Percentiles rank a stretch among this genome's conserved stretches.
Conservation (phyloP, 1,140 invertebrate genomes). For the Caerostris darwini region DNA sequence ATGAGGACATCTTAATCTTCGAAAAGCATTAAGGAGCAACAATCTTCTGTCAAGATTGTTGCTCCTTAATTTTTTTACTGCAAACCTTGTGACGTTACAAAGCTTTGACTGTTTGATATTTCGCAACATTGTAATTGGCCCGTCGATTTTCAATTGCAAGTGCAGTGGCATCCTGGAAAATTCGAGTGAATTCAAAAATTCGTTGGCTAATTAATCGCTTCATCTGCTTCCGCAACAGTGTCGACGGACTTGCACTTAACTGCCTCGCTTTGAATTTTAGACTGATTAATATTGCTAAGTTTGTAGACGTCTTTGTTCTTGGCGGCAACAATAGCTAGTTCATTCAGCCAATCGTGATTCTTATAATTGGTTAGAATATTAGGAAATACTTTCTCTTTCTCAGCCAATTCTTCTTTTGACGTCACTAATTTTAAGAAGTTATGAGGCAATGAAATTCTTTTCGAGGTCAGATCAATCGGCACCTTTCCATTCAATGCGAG, state of each 20-base stretch:
- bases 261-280: neutral
- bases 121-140: conserved; percentile 73
- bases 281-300: neutral
- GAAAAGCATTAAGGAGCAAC: too few species aligned
- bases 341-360: conserved; percentile 45
- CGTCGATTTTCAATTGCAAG: conserved; percentile 78
- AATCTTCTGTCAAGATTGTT: neutral
- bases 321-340: conserved; percentile 19
- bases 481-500: conserved; percentile 19
- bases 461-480: neutral
- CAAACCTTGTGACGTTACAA: neutral
- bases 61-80: neutral
- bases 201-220: conserved; percentile 58
- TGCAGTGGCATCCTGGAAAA: conserved; percentile 81
- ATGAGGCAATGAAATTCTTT: conserved; percentile 23
- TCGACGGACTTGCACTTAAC: neutral
- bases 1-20: too few species aligned
- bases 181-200: conserved; percentile 77
- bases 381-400: conserved; percentile 28
- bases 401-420: conserved; percentile 4
- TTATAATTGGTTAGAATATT: conserved; percentile 49
- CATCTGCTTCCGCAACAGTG: neutral
- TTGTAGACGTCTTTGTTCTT: conserved; percentile 24
- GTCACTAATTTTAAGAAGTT: conserved; percentile 25
- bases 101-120: conserved; percentile 77